Base-by-base conservation (phyloP, 2,888 invertebrate species). In the Pseudanteris insignis region DNA sequence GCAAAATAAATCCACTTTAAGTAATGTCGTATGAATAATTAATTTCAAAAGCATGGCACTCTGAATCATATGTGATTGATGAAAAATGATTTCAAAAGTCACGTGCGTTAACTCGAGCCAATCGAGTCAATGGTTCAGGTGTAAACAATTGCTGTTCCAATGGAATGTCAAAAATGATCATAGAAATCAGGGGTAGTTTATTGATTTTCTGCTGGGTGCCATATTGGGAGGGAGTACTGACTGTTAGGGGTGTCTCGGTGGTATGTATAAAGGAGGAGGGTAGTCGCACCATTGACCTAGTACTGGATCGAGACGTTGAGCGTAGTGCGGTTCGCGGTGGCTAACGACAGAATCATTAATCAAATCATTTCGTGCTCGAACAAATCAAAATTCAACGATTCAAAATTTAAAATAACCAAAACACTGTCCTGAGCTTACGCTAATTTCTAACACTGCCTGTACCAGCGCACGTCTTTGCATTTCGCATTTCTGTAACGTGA, bases 241-340 rank as follows among this genome's bases (percentile, higher is more conserved):
- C 64, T 65, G 71, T 70, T 69, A 69, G 69, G 71, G 69, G 70
- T 72, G 73, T 75, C 70, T 75, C 70, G n/a, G 72, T 67, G 70
- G 67, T 68, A n/a, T 66, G 55, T 68, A 77, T 76, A 77, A 77
- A 77, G 76, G 75, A 76, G 71, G 71, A 72, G 76, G 76, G 75
- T 75, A 73, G 74, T 74, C 76, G 75, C 77, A 77, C 76, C 78
- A 75, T 77, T 77, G 76, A 77, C 78, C 78, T 77, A 78, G 78
- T 77, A 76, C 73, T 74, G 72, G 71, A 72, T 75, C 74, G 71
- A 72, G 70, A 68, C 67, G 71, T 70, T 70, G 67, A 70, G 71
- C 70, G 73, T 70, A 72, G 71, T n/a, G 69, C 76, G 55, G 61
- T 33, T 43, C 43, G 25, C 41, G 32, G 28, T 30, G 4, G 32